phyloP scores from a whole-genome alignment of 1,140 invertebrate species.

The Drosophila carrolli region DNA sequence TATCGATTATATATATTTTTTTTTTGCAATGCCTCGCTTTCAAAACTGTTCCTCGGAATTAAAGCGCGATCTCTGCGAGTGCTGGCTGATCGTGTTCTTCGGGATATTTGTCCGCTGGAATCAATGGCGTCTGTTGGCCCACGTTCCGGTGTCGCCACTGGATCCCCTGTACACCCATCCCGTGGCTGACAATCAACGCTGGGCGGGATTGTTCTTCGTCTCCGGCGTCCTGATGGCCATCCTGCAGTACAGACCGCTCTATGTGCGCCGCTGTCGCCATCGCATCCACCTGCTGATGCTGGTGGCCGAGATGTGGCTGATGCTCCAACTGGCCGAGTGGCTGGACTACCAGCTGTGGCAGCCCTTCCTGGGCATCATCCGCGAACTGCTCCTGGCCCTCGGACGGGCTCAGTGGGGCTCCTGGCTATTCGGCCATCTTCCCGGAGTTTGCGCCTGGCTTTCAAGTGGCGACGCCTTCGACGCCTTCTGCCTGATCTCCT shows the following conservation, averaged over 20 bases:
- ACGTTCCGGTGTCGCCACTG: neutral
- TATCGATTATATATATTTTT: no score
- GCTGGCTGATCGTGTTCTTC: neutral
- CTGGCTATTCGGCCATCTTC: neutral
- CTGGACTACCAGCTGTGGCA: neutral
- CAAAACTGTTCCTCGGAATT: neutral
- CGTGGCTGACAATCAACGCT: conserved; percentile 1
- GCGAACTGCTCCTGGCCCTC: neutral
- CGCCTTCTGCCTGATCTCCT: neutral
- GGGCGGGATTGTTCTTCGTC: neutral
- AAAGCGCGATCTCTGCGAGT: conserved; percentile 3
- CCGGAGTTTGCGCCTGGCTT: neutral
- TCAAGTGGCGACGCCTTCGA: neutral
- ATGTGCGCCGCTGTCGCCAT: conserved; percentile 1
- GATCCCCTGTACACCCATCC: neutral
- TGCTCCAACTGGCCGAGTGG: conserved; percentile 7
- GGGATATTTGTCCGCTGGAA: neutral
- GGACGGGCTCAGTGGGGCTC: neutral
- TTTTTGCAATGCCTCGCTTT: neutral
- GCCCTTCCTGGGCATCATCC: neutral
- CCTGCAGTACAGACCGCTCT: neutral
- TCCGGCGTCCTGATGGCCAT: neutral
- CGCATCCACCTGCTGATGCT: neutral
- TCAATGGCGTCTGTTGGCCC: neutral
- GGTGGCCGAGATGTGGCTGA: neutral